These are phyloP conservation scores for Columba guinea DNA, from an alignment of 2,797 vertebrate genomes.

Conservation along the genomic window DNA sequence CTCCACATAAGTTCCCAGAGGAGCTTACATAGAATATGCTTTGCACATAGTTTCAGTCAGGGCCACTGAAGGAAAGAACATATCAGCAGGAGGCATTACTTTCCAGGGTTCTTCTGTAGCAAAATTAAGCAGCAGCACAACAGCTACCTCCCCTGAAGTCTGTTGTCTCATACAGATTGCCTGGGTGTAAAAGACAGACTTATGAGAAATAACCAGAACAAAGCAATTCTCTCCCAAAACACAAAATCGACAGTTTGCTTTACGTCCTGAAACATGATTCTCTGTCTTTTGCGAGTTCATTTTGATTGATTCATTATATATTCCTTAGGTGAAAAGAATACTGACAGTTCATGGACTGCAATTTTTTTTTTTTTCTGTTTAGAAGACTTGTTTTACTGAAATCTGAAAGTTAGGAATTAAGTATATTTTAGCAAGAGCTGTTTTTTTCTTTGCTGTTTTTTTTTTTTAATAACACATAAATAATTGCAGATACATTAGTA, in stretches of 20 bases:
- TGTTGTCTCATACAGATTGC: neutral
- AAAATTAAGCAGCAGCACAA: neutral
- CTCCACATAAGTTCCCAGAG: neutral
- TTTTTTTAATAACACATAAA: neutral
- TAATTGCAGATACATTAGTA: neutral
- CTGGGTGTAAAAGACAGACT: neutral
- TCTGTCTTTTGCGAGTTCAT: neutral
- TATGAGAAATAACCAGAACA: neutral
- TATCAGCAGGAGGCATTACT: neutral
- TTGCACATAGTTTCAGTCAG: neutral
- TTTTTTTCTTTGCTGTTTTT: neutral
- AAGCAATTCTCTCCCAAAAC: neutral
- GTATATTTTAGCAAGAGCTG: neutral
- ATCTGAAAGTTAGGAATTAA: neutral
- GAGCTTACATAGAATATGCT: neutral
- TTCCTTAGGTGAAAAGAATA: neutral
- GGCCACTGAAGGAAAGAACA: neutral
- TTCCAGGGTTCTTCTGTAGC: neutral
- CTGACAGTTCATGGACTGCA: neutral
- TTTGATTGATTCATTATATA: neutral
- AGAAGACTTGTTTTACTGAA: neutral
- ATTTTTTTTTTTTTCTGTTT: neutral
- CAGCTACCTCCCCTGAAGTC: neutral
- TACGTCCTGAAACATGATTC: neutral
- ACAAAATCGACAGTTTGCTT: rapidly evolving